Conservation (phyloP, 2,113 vertebrate genomes). For the Oncorhynchus gorbuscha region DNA sequence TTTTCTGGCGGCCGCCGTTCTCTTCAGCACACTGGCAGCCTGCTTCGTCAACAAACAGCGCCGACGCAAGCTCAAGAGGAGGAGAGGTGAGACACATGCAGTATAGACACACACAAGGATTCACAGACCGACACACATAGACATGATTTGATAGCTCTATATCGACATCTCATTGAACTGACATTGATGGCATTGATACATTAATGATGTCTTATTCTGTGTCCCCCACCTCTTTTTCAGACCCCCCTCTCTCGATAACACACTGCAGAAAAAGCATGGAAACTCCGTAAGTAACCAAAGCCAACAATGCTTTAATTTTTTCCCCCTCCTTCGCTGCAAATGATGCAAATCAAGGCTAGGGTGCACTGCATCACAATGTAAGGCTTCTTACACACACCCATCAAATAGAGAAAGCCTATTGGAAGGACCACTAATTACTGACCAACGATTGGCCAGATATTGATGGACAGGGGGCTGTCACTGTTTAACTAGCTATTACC, state of each 20-base stretch:
- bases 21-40: conserved; percentile 96
- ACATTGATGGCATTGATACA: too few relatives aligned
- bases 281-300: conserved; percentile 89
- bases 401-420: too few relatives aligned
- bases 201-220: too few relatives aligned
- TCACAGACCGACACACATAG: background rate
- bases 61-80: conserved; percentile 91
- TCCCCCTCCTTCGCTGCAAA: background rate
- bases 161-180: too few relatives aligned
- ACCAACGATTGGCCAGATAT: background rate
- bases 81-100: conserved; percentile 82
- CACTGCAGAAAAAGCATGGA: conserved; percentile 97
- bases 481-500: background rate
- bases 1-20: conserved; percentile 93
- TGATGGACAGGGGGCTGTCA: conserved; percentile 5
- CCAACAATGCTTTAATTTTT: background rate
- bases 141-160: too few relatives aligned
- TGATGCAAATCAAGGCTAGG: background rate
- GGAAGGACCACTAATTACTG: too few relatives aligned
- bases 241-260: conserved; percentile 96
- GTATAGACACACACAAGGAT: background rate
- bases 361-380: conserved; percentile 3
- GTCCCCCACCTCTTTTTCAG: conserved; percentile 69
- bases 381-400: background rate
- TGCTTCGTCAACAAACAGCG: conserved; percentile 99